Evolutionary conservation across 30 jellyfish, hydroid and myxozoan species (phyloP), one percentile per base, ranked within the genome.

Genomic region (Hydractinia echinata): DNA sequence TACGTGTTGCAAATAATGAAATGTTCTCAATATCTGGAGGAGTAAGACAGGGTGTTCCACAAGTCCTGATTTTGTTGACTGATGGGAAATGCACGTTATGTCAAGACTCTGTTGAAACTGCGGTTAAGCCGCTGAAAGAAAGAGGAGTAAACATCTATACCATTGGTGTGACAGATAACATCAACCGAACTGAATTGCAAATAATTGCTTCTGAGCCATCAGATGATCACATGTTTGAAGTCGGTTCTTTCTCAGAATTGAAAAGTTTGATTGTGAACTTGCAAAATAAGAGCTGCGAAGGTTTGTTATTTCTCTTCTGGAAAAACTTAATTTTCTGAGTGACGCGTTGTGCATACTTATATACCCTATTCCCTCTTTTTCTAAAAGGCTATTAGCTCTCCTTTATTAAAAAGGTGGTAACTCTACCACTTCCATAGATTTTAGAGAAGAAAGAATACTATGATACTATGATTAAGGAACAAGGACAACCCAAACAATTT

Each of bases 1-100:
- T 91, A 52, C 81, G 96, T n/a, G 86, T 82, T 15, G 90, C 86
- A 66, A 68, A 86, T 61, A 76, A 51, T 9, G 95, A 86, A 54
- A 82, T 91, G 96, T 91, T 91, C 61, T 91, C 97, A 16, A 69
- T 91, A 13, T 66, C 82, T 50, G 97, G 97, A 13, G 97, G 97
- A 4, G 85, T 69, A 20, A 78, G 97, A 16, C 97, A 91, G 68
- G 89, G 89, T 54, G 97, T 91, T 51, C 96, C 97, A 10, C 89
- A 60, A n/a, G 89, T 91, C 60, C 91, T 91, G 8, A 76, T 91
- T 21, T 87, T 91, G 5, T 83, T 91, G 15, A 91, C 95, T 6
- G 97, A 91, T 79, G 97, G 97, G 18, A 79, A 73, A 1, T 91
- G 97, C 71, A 91, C 97, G 4, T 91, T 73, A 4, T 91, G 97